Evolutionary conservation across 2,113 vertebrate species (phyloP), one percentile per base, ranked within the genome.

Genomic region (Morone saxatilis): DNA sequence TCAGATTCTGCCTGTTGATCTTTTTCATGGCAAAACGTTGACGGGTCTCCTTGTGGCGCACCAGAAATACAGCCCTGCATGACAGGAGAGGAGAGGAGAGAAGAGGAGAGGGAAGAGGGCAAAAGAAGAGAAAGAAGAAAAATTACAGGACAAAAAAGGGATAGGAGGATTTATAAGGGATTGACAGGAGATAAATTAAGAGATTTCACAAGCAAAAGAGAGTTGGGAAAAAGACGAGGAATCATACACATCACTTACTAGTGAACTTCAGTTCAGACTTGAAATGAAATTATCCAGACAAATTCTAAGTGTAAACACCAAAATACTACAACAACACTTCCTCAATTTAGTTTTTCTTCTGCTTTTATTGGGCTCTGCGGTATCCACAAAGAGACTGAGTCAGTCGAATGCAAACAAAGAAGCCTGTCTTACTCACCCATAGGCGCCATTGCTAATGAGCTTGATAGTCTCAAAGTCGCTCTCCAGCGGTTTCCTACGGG

Each of bases 1-100:
- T 96, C 84, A 99, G 92, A 93, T 99, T 99, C 91, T 99, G 98
- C 80, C 97, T 96, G 92, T 99, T 99, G 91, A 99, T 98, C 87
- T 99, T 99, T 93, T 99, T 99, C 96, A 99, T 96, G 86, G 98
- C 98, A 0, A 99, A 99, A 38, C 98, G 96, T 80, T 98, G 98
- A 20, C 97, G 94, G 0, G 95, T 98, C 69, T 97, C 97, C 12
- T 95, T 96, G 93, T 99, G 98, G 40, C 98, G 96, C 45, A 99
- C 98, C 88, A 99, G 94, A 90, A 96, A 98, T 11, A 99, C 98
- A 0, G 97, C 97, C 50, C 98, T 99, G 80, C 0, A 22, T 20
- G 31, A 20, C 8, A 53, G 62, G 5, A 14, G 5, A 17, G 31
- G 45, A 7, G 17, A 53, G 62, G 5, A 14, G 5, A 17, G 31